Evolutionary conservation across 2,797 vertebrate species (phyloP).

Genomic region (Allobates femoralis): DNA sequence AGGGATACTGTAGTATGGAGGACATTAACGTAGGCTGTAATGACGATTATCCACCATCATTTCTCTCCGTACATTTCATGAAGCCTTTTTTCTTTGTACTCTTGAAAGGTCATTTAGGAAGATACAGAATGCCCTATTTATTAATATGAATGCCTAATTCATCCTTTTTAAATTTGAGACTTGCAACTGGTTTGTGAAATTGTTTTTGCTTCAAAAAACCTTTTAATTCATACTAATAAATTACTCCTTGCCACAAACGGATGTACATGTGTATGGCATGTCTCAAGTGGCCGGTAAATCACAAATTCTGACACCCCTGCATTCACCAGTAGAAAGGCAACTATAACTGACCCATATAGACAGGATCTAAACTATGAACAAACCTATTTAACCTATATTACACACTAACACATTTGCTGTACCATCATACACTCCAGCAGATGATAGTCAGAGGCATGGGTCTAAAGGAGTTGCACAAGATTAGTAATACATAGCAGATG

Average conservation of each 20-base stretch:
- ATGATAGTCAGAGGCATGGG: too few species aligned
- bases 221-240: neutral
- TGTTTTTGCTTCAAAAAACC: neutral
- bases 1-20: constrained; percentile 11
- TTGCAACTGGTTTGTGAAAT: neutral
- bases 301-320: neutral
- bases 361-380: too few species aligned
- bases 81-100: neutral
- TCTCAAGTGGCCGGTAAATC: neutral
- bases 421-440: too few species aligned
- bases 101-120: constrained; percentile 14
- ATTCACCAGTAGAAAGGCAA: too few species aligned
- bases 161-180: neutral
- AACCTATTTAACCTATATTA: too few species aligned
- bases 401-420: too few species aligned
- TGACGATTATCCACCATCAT: neutral
- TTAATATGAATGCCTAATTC: neutral
- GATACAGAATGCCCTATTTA: neutral
- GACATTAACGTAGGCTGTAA: neutral
- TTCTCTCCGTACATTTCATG: constrained; percentile 1
- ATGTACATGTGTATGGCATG: neutral
- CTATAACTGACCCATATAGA: too few species aligned
- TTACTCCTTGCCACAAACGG: neutral
- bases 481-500: too few species aligned
- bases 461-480: too few species aligned